Percentiles rank a stretch among this genome's conserved stretches.
Conservation (phyloP, 2,888 invertebrate species). For the Himalopsyche kuldschensis region DNA sequence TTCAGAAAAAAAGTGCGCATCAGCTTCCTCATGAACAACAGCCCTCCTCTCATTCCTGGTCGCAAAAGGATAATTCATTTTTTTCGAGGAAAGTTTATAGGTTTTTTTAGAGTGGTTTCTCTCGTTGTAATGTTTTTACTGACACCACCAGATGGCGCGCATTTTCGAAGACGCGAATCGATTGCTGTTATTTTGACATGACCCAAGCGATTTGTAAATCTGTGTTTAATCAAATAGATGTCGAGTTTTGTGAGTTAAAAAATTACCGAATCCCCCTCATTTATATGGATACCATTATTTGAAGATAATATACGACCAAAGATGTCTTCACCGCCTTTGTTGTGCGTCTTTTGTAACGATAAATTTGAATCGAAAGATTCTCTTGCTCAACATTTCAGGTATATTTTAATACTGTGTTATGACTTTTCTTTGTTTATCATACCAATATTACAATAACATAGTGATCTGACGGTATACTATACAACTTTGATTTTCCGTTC, state of each 20-base stretch:
- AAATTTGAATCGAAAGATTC: constrained; percentile 60
- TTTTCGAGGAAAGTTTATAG: too few relatives aligned
- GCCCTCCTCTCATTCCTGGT: too few relatives aligned
- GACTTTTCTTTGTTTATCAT: neutral
- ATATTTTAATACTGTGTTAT: constrained; percentile 35
- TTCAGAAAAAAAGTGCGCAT: too few relatives aligned
- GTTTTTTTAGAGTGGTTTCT: too few relatives aligned
- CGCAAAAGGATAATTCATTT: too few relatives aligned
- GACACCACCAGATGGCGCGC: constrained; percentile 31
- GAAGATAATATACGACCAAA: neutral
- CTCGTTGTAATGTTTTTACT: neutral
- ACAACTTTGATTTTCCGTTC: too few relatives aligned
- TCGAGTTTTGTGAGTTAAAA: neutral
- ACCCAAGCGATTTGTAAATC: neutral
- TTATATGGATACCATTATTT: neutral
- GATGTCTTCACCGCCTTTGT: constrained; percentile 7
- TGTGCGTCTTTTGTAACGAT: constrained; percentile 62
- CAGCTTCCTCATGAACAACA: too few relatives aligned
- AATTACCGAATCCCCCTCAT: neutral
- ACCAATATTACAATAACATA: too few relatives aligned
- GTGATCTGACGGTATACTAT: too few relatives aligned
- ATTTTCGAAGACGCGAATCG: constrained; percentile 30
- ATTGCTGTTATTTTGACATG: constrained; percentile 17
- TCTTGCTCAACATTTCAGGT: constrained; percentile 67
- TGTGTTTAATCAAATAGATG: neutral